Evolutionary conservation across 1,140 invertebrate genomes (phyloP).

Genomic region (Magallana ariakensis): DNA sequence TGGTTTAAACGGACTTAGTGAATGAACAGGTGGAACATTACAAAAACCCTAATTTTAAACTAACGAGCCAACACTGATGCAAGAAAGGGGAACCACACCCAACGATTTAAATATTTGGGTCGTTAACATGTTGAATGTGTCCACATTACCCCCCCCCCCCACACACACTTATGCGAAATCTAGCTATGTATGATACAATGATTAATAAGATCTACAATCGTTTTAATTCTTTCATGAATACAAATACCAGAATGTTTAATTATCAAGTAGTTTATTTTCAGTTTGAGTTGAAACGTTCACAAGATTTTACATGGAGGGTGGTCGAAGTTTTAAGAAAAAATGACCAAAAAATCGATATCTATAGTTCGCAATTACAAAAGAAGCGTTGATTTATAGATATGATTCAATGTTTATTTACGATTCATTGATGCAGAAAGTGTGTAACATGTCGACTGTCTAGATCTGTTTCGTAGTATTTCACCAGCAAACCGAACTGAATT

Average conservation of each 20-base stretch:
- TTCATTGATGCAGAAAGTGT: background rate
- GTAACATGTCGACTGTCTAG: background rate
- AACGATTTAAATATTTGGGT: conserved; percentile 22
- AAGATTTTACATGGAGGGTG: too few species aligned
- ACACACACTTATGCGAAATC: background rate
- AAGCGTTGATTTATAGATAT: background rate
- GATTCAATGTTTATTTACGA: conserved; percentile 19
- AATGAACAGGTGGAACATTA: too few species aligned
- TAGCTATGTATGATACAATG: background rate
- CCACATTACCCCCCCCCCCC: background rate
- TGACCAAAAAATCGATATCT: background rate
- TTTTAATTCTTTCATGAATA: conserved; percentile 27
- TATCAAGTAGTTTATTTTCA: too few species aligned
- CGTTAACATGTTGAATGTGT: background rate
- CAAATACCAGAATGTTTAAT: background rate
- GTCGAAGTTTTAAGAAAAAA: too few species aligned
- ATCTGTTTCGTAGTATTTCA: background rate
- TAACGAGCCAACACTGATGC: background rate
- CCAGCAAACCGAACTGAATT: too few species aligned
- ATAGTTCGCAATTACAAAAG: background rate
- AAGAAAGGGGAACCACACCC: background rate
- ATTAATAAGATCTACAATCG: background rate
- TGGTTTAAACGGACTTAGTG: too few species aligned
- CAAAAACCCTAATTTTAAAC: too few species aligned
- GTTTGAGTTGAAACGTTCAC: too few species aligned